Evolutionary conservation across 2,888 invertebrate genomes (phyloP).

Genomic region (Ennomos quercinarius): DNA sequence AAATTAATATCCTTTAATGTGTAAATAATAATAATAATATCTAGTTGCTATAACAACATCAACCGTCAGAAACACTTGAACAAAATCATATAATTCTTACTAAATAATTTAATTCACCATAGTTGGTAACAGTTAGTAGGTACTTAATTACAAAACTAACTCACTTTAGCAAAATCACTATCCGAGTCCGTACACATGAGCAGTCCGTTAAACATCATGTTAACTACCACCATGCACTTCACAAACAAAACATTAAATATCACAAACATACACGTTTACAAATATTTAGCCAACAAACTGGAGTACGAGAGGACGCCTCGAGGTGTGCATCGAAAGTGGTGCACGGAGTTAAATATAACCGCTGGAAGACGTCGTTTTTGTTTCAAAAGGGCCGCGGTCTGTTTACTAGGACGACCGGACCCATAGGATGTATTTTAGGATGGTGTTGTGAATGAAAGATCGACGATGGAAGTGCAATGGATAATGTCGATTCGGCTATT

Average conservation of each 20-base stretch:
- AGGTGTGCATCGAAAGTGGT: constrained; percentile 40
- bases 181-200: constrained; percentile 74
- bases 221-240: constrained; percentile 33
- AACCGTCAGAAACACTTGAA: no score
- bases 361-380: constrained; percentile 28
- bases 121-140: neutral
- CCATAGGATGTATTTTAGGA: constrained; percentile 20
- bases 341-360: constrained; percentile 37
- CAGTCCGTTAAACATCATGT: constrained; percentile 79
- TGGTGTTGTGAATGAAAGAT: constrained; percentile 22
- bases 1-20: neutral
- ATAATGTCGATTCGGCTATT: constrained; percentile 23
- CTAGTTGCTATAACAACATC: no score
- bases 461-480: constrained; percentile 24
- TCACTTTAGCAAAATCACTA: constrained; percentile 75
- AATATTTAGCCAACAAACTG: constrained; percentile 21
- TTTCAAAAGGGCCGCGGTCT: constrained; percentile 18
- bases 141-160: constrained; percentile 39
- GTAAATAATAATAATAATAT: no score
- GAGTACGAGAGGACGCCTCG: constrained; percentile 21
- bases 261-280: constrained; percentile 15
- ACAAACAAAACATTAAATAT: constrained; percentile 12
- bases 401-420: constrained; percentile 24
- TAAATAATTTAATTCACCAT: no score
- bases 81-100: no score